A percentile compares a stretch with the other conserved stretches of the same genome.
Conservation (phyloP, 2,113 vertebrate species). For the Gymnobelideus leadbeateri region DNA sequence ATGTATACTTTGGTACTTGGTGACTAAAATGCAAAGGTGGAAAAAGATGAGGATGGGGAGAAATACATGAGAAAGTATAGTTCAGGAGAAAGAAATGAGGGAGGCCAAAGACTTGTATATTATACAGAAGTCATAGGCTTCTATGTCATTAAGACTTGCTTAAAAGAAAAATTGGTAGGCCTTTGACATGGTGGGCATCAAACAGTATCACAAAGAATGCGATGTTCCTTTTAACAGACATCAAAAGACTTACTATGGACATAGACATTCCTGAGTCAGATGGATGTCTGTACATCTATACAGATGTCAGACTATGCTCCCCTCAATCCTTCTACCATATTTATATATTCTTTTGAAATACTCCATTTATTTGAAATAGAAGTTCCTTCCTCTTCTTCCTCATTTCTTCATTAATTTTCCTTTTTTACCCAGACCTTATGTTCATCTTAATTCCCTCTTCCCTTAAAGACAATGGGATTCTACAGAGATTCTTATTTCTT, state of each 20-base stretch:
- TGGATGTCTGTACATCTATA: not conserved
- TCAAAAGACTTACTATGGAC: not conserved
- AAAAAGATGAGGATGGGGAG: not conserved
- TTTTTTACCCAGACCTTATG: not conserved
- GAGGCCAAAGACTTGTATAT: not conserved
- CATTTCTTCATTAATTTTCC: not conserved
- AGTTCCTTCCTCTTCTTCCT: not conserved
- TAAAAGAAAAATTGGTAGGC: too few species aligned
- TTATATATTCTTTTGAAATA: not conserved
- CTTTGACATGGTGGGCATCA: not conserved
- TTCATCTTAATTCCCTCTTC: not conserved
- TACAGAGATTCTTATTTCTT: not conserved
- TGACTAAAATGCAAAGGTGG: not conserved
- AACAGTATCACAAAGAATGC: not conserved
- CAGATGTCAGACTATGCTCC: not conserved
- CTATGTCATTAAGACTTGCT: too few species aligned
- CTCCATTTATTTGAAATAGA: not conserved
- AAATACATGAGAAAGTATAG: not conserved
- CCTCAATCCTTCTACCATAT: not conserved
- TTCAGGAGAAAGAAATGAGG: too few species aligned
- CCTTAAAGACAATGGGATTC: not conserved
- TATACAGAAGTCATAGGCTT: too few species aligned
- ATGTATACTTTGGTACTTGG: not conserved
- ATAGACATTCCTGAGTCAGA: not conserved
- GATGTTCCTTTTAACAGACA: not conserved